Evolutionary conservation across 2,797 vertebrate species (phyloP).

Genomic region (Schizopygopsis pylzovi): DNA sequence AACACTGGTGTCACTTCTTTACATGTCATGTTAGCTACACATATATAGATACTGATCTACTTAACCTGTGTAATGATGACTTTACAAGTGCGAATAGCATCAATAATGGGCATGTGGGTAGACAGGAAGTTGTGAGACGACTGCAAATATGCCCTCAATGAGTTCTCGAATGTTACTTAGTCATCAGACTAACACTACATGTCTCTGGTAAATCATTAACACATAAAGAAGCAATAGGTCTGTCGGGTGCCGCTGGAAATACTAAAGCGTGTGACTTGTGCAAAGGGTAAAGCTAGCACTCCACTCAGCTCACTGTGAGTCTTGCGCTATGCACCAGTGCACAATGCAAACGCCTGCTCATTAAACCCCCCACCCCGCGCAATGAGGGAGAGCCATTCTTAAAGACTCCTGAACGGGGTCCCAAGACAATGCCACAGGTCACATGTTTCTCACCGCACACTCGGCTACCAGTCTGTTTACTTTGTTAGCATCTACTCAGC

Average conservation of each 20-base stretch:
- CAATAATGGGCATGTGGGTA: constrained; percentile 15
- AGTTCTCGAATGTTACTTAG: not conserved
- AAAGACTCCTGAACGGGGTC: constrained; percentile 18
- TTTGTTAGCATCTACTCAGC: not conserved
- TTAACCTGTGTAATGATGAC: not conserved
- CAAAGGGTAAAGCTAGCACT: constrained; percentile 3
- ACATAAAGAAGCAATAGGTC: constrained; percentile 10
- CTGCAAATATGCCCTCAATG: not conserved
- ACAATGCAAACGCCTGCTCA: constrained; percentile 43
- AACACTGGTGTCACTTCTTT: constrained; percentile 2
- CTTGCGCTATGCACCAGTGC: not conserved
- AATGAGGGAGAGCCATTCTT: constrained; percentile 39
- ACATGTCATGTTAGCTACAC: not conserved
- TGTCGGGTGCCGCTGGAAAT: constrained; percentile 9
- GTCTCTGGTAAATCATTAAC: constrained; percentile 24
- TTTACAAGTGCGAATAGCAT: not conserved
- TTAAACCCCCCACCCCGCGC: constrained; percentile 20
- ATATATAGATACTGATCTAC: constrained; percentile 2
- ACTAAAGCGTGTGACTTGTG: constrained; percentile 1
- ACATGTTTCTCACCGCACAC: constrained; percentile 28
- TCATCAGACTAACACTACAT: not conserved
- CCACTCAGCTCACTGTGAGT: constrained; percentile 25
- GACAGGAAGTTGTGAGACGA: not conserved
- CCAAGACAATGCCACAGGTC: constrained; percentile 32
- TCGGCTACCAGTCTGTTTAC: not conserved